A percentile compares a stretch with the other conserved stretches of the same genome.
phyloP scores from a whole-genome alignment of 2,797 vertebrate species.

The Acanthis flammea region DNA sequence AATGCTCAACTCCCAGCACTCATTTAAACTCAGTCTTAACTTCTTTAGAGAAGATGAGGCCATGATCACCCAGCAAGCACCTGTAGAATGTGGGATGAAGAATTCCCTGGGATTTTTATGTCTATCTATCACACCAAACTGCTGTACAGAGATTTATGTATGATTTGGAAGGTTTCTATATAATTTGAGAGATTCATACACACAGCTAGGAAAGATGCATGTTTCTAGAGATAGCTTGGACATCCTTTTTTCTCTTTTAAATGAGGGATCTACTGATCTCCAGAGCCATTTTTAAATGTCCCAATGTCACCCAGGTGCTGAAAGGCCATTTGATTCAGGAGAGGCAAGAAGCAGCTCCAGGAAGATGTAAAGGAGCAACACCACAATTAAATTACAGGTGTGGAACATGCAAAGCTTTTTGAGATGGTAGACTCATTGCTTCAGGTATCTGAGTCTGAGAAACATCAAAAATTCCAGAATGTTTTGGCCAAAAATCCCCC shows the following conservation, averaged over 20 bases:
- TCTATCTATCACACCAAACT: rapidly evolving
- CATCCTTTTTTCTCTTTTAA: not conserved
- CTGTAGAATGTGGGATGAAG: rapidly evolving
- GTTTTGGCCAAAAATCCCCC: not conserved
- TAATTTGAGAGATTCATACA: not conserved
- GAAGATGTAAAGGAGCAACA: not conserved
- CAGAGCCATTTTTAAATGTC: not conserved
- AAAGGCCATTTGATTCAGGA: not conserved
- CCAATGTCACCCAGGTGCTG: not conserved
- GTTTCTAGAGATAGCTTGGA: not conserved
- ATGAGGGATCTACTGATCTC: not conserved
- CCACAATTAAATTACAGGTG: not conserved
- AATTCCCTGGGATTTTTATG: rapidly evolving
- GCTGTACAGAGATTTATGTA: not conserved
- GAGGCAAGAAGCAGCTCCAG: not conserved
- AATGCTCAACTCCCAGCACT: not conserved
- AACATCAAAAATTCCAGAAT: not conserved
- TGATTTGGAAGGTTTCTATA: not conserved
- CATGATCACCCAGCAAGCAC: rapidly evolving
- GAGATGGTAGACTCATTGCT: not conserved
- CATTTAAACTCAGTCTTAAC: not conserved
- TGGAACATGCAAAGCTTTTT: not conserved
- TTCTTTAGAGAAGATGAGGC: not conserved
- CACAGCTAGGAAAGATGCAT: not conserved
- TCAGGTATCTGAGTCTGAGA: not conserved